These are phyloP conservation scores for Ceratosolen solmsi DNA, from an alignment of 1,140 invertebrate genomes.

Conservation along the genomic window DNA sequence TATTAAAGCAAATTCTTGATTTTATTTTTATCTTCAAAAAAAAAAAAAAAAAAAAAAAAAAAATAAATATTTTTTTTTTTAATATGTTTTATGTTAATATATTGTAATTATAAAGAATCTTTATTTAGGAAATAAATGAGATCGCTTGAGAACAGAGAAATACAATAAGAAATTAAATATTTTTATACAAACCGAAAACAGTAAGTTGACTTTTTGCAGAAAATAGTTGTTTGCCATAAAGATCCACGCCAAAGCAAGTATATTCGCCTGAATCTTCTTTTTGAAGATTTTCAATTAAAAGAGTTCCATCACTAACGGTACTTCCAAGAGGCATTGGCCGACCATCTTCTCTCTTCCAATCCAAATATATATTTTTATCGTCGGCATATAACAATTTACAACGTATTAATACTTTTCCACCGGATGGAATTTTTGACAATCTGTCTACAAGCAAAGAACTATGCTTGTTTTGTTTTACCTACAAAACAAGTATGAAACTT, in stretches of 20 bases:
- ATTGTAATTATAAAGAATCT: no score
- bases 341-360: constrained; percentile 82
- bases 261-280: constrained; percentile 85
- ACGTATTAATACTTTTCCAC: constrained; percentile 78
- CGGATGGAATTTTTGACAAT: constrained; percentile 74
- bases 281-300: constrained; percentile 79
- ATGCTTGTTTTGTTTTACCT: constrained; percentile 40
- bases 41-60: no score
- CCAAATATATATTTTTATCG: constrained; percentile 62
- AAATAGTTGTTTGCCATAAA: constrained; percentile 68
- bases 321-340: constrained; percentile 76
- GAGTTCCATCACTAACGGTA: constrained; percentile 74
- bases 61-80: no score
- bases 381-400: constrained; percentile 73
- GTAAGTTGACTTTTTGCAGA: constrained; percentile 74
- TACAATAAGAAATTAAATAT: no score
- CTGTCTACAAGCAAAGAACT: constrained; percentile 50
- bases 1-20: no score
- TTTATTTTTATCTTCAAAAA: no score
- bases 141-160: no score
- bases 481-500: no score
- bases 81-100: no score
- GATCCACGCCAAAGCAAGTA: constrained; percentile 79
- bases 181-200: constrained; percentile 74
- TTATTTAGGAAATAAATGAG: no score